Percentiles rank a stretch among this genome's conserved stretches.
phyloP scores from a whole-genome alignment of 64 coral and sea anemone genomes.

The Dendronephthya gigantea region DNA sequence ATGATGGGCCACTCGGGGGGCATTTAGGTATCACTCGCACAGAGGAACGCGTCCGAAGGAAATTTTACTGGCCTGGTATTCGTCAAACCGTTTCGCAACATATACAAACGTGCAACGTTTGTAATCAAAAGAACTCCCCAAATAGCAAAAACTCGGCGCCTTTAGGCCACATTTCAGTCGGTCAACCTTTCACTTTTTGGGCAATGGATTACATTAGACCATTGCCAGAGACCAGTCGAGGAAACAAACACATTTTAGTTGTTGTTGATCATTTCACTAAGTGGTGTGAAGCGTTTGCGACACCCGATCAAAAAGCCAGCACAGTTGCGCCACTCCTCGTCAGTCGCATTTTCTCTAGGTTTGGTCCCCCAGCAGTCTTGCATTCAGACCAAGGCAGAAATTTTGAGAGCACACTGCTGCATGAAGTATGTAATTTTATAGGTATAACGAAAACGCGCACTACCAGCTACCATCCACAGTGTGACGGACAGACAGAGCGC shows the following conservation, averaged over 20 bases:
- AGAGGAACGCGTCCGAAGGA: neutral
- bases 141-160: neutral
- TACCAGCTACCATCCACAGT: neutral
- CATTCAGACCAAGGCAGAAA: neutral
- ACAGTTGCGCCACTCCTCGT: neutral
- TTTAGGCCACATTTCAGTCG: neutral
- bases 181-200: neutral
- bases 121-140: constrained; percentile 8
- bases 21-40: constrained; percentile 35
- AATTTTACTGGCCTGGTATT: constrained; percentile 4
- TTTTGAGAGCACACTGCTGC: neutral
- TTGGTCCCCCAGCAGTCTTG: neutral
- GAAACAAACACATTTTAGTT: neutral
- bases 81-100: neutral
- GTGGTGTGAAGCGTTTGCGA: neutral
- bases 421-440: neutral
- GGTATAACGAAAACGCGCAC: neutral
- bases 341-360: neutral
- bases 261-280: constrained; percentile 6
- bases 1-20: constrained; percentile 8
- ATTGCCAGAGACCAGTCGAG: neutral
- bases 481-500: neutral
- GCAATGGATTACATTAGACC: neutral
- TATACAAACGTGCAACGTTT: neutral
- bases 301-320: neutral